Evolutionary conservation across 2,888 invertebrate genomes (phyloP).

Genomic region (Hydrotaea diabolus): DNA sequence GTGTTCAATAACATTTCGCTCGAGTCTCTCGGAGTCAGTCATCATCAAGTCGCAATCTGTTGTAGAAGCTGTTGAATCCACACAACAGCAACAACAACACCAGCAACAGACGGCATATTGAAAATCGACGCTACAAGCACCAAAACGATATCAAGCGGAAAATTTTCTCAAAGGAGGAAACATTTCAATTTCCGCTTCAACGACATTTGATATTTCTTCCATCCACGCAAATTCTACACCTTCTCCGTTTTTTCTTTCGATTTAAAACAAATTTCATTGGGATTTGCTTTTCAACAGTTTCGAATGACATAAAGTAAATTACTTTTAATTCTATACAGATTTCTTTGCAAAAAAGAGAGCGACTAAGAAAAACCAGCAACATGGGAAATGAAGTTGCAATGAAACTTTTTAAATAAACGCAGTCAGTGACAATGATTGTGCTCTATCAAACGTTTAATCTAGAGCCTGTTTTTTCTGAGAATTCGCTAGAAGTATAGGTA

Average conservation of each 20-base stretch:
- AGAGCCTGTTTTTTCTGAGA: too few relatives aligned
- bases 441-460: too few relatives aligned
- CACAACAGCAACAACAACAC: not conserved
- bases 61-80: not conserved
- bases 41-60: not conserved
- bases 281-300: conserved; percentile 11
- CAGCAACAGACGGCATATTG: not conserved
- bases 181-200: conserved; percentile 73
- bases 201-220: conserved; percentile 68
- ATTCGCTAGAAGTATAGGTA: too few relatives aligned
- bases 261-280: not conserved
- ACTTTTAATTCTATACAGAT: conserved; percentile 37
- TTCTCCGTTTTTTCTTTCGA: not conserved
- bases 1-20: conserved; percentile 51
- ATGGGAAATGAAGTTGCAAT: not conserved
- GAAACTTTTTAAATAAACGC: not conserved
- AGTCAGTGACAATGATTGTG: too few relatives aligned
- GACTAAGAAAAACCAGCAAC: not conserved
- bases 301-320: conserved; percentile 54
- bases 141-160: conserved; percentile 65
- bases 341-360: not conserved
- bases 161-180: conserved; percentile 72
- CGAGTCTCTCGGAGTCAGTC: not conserved
- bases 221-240: conserved; percentile 5
- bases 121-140: conserved; percentile 33